Conservation (phyloP, 2,113 vertebrate genomes). For the Gila orcuttii region DNA sequence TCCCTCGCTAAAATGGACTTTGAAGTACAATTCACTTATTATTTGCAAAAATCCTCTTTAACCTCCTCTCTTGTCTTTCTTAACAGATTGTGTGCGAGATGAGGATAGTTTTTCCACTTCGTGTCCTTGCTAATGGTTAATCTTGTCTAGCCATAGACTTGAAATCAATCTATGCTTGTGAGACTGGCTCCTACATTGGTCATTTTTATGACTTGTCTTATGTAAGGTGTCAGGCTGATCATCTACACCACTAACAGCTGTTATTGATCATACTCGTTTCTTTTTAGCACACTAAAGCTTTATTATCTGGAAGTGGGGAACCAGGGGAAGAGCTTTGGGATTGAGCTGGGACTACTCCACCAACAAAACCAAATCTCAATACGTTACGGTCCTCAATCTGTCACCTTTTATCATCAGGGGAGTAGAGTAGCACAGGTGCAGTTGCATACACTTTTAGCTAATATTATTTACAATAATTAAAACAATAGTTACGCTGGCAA, state of each 20-base stretch:
- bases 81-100: background rate
- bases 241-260: slow-evolving; percentile 27
- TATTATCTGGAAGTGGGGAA: slow-evolving; percentile 1
- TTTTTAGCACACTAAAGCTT: slow-evolving; percentile 23
- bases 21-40: background rate
- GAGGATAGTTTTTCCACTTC: background rate
- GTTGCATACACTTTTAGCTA: background rate
- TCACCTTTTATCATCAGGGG: background rate
- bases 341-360: background rate
- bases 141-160: slow-evolving; percentile 18
- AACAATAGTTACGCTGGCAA: background rate
- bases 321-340: background rate
- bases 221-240: slow-evolving; percentile 24
- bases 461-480: background rate
- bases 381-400: background rate
- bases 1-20: background rate
- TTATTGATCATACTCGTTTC: slow-evolving; percentile 17
- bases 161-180: slow-evolving; percentile 12
- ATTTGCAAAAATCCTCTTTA: background rate
- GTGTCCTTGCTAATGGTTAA: slow-evolving; percentile 4
- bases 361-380: background rate
- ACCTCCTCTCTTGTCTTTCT: background rate
- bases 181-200: slow-evolving; percentile 10
- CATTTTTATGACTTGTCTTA: slow-evolving; percentile 29
- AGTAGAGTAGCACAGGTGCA: background rate